Conservation (phyloP, 2,113 vertebrate species). For the Poeciliopsis prolifica region DNA sequence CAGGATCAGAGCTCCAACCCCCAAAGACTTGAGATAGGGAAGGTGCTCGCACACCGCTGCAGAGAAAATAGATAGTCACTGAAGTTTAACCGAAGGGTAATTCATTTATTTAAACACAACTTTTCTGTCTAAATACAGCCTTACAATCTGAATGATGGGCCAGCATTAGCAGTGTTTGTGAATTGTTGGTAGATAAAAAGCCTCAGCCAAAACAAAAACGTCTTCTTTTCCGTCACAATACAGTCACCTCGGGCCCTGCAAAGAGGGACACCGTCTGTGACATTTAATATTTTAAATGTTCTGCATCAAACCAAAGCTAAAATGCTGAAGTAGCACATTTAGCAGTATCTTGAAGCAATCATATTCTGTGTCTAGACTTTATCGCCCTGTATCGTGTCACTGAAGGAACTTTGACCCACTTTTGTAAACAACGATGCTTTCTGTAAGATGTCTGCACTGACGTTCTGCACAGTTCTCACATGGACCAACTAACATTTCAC, state of each 20-base stretch:
- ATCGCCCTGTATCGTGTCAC: background rate
- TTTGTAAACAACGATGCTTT: background rate
- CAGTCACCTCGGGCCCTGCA: background rate
- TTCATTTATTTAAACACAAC: background rate
- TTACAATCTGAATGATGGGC: background rate
- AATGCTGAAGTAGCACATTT: background rate
- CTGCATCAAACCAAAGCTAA: background rate
- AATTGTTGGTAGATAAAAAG: background rate
- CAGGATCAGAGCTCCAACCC: slow-evolving; percentile 71
- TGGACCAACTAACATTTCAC: background rate
- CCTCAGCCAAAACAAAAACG: no score
- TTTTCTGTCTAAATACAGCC: background rate
- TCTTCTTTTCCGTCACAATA: background rate
- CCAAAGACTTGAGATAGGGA: slow-evolving; percentile 72
- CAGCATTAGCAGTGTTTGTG: background rate
- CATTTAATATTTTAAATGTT: background rate
- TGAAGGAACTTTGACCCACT: background rate
- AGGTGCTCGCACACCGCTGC: slow-evolving; percentile 69
- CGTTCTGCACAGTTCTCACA: background rate
- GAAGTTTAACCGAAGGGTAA: background rate
- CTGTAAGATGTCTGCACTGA: background rate
- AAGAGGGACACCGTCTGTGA: background rate
- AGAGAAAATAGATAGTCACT: slow-evolving; percentile 7
- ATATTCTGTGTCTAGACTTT: background rate
- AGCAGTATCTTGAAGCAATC: slow-evolving; percentile 8